A percentile compares a stretch with the other conserved stretches of the same genome.
phyloP scores from a whole-genome alignment of 2,113 vertebrate genomes.

The Nyctibius bracteatus region DNA sequence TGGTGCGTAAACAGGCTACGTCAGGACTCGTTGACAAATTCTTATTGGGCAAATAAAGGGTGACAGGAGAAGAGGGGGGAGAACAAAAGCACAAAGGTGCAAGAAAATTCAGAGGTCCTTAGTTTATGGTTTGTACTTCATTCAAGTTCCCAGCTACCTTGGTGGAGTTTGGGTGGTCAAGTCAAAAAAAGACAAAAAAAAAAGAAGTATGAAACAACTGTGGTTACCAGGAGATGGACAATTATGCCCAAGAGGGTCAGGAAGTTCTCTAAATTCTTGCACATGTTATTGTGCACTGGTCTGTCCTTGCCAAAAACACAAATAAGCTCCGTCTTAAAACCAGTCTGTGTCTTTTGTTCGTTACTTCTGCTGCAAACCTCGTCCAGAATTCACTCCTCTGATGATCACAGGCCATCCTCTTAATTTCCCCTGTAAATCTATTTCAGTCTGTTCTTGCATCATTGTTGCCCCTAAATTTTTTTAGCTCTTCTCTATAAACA shows the following conservation, averaged over 20 bases:
- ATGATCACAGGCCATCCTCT: background rate
- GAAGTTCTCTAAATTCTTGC: conserved; percentile 8
- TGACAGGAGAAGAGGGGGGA: background rate
- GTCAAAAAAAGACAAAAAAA: background rate
- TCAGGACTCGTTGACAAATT: background rate
- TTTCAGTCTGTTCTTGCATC: background rate
- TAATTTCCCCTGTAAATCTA: background rate
- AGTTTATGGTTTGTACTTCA: background rate
- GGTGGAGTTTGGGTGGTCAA: background rate
- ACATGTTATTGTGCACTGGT: background rate
- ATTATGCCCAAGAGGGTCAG: background rate
- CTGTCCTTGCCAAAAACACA: background rate
- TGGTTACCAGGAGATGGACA: background rate
- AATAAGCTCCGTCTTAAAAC: background rate
- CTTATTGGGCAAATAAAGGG: background rate
- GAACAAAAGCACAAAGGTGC: background rate
- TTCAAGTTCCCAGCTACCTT: background rate
- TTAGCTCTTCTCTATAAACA: background rate
- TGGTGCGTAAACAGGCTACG: background rate
- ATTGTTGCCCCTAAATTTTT: background rate
- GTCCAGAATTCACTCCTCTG: background rate
- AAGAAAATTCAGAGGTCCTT: background rate
- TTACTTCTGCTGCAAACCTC: background rate
- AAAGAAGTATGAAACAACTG: background rate
- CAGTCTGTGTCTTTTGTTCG: background rate